phyloP scores from a whole-genome alignment of 2,113 vertebrate species.

The Cariama cristata region DNA sequence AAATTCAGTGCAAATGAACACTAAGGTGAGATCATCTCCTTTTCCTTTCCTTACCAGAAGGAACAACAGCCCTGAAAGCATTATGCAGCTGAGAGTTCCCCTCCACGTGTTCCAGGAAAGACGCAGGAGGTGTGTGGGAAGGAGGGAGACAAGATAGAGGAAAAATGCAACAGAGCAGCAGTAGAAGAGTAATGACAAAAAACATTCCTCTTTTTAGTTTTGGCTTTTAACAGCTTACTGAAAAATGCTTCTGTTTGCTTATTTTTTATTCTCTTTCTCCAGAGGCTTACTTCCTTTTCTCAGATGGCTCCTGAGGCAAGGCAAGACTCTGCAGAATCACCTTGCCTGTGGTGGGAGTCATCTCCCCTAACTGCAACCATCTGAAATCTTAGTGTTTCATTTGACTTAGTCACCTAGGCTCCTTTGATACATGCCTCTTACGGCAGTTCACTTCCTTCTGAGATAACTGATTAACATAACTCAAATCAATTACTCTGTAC shows the following conservation, averaged over 20 bases:
- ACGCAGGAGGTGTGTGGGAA: background rate
- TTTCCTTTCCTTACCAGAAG: background rate
- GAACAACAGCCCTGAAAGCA: background rate
- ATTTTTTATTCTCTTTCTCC: background rate
- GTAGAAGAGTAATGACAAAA: background rate
- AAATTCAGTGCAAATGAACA: background rate
- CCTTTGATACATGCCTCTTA: background rate
- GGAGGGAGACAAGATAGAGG: accelerated
- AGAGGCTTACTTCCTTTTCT: background rate
- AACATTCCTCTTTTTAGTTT: background rate
- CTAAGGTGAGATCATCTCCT: background rate
- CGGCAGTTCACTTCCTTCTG: background rate
- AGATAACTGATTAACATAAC: background rate
- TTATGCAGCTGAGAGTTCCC: background rate
- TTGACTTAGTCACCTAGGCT: background rate
- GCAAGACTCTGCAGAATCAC: background rate
- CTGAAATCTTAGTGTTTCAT: background rate
- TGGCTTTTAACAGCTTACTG: background rate
- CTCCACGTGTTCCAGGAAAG: background rate
- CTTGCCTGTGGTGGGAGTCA: background rate
- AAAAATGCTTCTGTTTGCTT: background rate
- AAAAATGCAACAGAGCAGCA: background rate
- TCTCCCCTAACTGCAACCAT: background rate
- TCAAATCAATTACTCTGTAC: background rate
- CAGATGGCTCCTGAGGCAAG: background rate